Evolutionary conservation across 2,888 invertebrate genomes (phyloP).

Genomic region (Hipparchia semele): DNA sequence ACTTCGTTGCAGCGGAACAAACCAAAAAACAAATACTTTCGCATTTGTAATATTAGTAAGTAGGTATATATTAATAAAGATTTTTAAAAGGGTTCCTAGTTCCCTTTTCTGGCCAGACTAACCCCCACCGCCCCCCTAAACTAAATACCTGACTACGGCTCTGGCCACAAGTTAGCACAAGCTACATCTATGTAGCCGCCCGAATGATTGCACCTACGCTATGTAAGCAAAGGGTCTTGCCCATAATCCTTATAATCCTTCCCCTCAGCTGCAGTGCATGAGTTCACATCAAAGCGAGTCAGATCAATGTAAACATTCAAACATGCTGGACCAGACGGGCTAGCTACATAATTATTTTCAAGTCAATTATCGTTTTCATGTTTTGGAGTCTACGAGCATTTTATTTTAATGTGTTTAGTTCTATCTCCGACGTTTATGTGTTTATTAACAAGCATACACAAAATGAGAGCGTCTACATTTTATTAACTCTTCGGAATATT

Average conservation of each 20-base stretch:
- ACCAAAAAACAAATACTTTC: too few relatives aligned
- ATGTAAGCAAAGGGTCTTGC: slow-evolving; percentile 64
- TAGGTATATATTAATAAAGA: too few relatives aligned
- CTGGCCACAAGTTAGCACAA: slow-evolving; percentile 37
- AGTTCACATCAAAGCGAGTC: slow-evolving; percentile 71
- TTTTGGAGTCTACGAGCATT: slow-evolving; percentile 18
- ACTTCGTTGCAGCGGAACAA: too few relatives aligned
- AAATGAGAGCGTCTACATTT: neutral
- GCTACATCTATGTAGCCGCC: slow-evolving; percentile 48
- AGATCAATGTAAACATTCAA: slow-evolving; percentile 65
- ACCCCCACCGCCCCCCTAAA: neutral
- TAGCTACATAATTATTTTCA: slow-evolving; percentile 43
- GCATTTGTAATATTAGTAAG: too few relatives aligned
- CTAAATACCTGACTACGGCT: neutral
- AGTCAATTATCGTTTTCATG: slow-evolving; percentile 39
- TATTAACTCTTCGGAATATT: neutral
- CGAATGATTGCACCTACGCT: slow-evolving; percentile 65
- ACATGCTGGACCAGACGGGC: slow-evolving; percentile 44
- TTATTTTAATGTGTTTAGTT: slow-evolving; percentile 9
- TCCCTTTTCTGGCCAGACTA: neutral
- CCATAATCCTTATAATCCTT: slow-evolving; percentile 60
- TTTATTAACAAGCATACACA: slow-evolving; percentile 1
- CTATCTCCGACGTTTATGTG: slow-evolving; percentile 1
- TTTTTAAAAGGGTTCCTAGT: too few relatives aligned
- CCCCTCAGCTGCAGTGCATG: slow-evolving; percentile 58